Evolutionary conservation across 2,113 vertebrate genomes (phyloP), one percentile per base, ranked within the genome.

Genomic region (Hystrix brachyura): DNA sequence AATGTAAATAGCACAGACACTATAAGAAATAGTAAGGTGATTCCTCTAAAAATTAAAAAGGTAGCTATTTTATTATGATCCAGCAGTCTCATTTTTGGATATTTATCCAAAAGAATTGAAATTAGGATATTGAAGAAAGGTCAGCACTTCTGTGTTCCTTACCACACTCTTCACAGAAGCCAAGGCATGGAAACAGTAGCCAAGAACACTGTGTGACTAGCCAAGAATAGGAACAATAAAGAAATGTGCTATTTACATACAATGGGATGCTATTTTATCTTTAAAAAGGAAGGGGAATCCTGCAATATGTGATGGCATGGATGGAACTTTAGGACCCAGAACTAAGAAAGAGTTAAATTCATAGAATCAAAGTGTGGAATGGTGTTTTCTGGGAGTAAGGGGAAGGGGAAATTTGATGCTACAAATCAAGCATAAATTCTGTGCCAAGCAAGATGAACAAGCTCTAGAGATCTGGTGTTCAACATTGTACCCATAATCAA

Each of bases 1-100:
- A 53, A 67, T 74, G 51, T 59, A 89, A 46, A 51, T 65, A 46
- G 53, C 67, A 14, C 34, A 84, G 27, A n/a, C n/a, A 46, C 17
- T 53, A 38, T 17, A 69, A 43, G n/a, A 95, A 92, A 93, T 76
- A 65, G 9, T 38, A 27, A 10, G 19, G n/a, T 43, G 18, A 7
- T 60, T 65, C 32, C 55, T 32, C 38, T 76, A 95, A 87, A 64
- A 48, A 17, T 83, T 69, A 84, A 82, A 95, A 95, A 65, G 38
- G 46, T 34, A 59, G 15, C 6, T n/a, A 48, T 10, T 59, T 23
- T 67, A 65, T 19, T 48, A 4, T 72, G 29, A 74, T 59, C 17
- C 34, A 88, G 53, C 29, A 91, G 38, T 65, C 17, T 13, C 34
- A 59, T 27, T 78, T 53, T 46, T 53, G 10, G 25, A 1, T 60